Evolutionary conservation across 2,113 vertebrate species (phyloP).

Genomic region (Steatornis caripensis): DNA sequence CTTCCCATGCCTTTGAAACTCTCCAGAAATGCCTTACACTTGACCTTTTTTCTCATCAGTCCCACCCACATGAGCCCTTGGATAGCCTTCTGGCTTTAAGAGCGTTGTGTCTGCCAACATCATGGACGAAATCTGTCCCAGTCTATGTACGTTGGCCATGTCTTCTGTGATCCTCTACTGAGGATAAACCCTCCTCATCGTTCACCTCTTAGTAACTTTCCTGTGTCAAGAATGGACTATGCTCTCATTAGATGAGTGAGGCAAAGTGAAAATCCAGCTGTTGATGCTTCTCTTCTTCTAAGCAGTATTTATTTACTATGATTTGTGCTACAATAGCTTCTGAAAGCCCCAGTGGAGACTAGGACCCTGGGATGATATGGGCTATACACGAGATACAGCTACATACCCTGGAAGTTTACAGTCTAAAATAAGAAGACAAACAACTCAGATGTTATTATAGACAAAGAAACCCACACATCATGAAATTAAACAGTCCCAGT

Average conservation of each 20-base stretch:
- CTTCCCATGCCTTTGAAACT: neutral
- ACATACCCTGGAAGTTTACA: neutral
- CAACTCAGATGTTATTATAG: neutral
- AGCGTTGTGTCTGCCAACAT: neutral
- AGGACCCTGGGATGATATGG: neutral
- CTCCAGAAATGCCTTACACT: neutral
- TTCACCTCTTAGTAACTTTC: neutral
- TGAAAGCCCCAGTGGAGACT: neutral
- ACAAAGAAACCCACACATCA: neutral
- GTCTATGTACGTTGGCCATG: neutral
- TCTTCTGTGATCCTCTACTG: neutral
- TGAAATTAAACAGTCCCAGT: neutral
- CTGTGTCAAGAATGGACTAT: neutral
- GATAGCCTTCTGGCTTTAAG: neutral
- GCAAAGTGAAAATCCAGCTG: constrained; percentile 16
- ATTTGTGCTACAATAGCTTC: neutral
- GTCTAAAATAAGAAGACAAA: neutral
- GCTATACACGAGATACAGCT: neutral
- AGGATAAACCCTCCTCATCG: neutral
- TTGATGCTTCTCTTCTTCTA: neutral
- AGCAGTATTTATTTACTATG: neutral
- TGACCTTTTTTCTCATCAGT: neutral
- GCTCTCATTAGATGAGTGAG: neutral
- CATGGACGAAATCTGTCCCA: neutral
- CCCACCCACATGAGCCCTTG: neutral